phyloP scores from a whole-genome alignment of 2,113 vertebrate genomes.

The Oxyruncus cristatus region DNA sequence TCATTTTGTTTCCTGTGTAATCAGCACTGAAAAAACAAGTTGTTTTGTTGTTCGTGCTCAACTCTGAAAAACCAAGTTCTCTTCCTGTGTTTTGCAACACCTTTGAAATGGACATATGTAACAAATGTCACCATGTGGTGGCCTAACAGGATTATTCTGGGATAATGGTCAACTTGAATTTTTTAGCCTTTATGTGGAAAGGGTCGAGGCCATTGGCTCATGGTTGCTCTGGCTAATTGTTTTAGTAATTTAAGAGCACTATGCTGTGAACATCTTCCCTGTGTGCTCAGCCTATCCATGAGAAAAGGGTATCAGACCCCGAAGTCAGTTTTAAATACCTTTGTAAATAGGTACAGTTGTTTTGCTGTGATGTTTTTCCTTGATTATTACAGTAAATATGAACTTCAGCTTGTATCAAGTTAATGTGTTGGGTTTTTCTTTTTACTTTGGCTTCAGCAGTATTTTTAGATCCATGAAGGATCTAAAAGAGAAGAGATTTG shows the following conservation, averaged over 20 bases:
- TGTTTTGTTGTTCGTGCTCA: not conserved
- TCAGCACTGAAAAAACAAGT: not conserved
- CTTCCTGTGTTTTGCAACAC: not conserved
- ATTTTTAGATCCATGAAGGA: not conserved
- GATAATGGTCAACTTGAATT: constrained; percentile 8
- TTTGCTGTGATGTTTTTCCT: not conserved
- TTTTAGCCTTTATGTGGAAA: constrained; percentile 25
- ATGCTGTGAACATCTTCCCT: not conserved
- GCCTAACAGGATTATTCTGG: constrained; percentile 31
- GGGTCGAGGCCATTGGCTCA: not conserved
- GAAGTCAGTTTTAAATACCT: constrained; percentile 2
- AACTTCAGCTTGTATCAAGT: not conserved
- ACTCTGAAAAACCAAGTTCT: not conserved
- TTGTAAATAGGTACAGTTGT: not conserved
- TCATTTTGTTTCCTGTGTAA: not conserved
- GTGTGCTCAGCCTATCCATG: constrained; percentile 26
- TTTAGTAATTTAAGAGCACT: not conserved
- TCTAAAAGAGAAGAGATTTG: not conserved
- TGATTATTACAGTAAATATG: not conserved
- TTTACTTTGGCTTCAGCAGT: not conserved
- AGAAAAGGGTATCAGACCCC: not conserved
- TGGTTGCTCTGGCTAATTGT: not conserved
- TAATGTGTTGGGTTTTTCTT: not conserved
- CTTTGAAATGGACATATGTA: not conserved
- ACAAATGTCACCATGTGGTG: not conserved